Base-by-base conservation (phyloP, 2,797 vertebrate genomes). In the Ctenochaetus hawaiiensis region DNA sequence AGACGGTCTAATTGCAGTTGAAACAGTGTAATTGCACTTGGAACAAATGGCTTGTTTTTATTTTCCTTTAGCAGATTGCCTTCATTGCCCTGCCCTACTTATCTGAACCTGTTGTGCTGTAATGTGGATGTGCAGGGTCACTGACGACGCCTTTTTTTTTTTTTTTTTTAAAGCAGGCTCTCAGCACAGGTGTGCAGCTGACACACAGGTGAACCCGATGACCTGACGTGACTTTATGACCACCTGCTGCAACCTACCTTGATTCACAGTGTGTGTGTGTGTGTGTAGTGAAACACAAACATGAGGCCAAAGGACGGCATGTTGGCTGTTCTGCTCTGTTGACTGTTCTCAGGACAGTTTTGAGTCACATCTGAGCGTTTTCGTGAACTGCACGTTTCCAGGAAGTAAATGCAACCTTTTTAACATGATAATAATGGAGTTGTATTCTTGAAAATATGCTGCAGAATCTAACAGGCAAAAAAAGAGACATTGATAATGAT, bases 401-500 rank as follows among this genome's bases (percentile, higher is more conserved):
- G 0, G 26, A 23, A 51, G 26, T 6, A 11, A 59, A 60, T 11
- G 26, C 9, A 5, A 43, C 8, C 22, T 54, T 37, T 44, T 26
- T 23, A 44, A 17, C 41, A 13, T 34, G 9, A 63, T 23, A 12
- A 26, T 23, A 51, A 56, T 12, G 47, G 48, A 82, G 57, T 48
- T 57, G 3, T 5, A 37, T 37, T 51, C 39, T 43, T 75, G 60
- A 18, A 67, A 57, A 73, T 57, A 45, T 78, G 54, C 34, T 39
- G 77, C 22, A 69, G 66, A 81, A 72, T 20, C 22, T 34, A 59
- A 53, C 5, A 13, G 67, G 12, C 10, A 6, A 14, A 47, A 72
- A 57, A 69, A 13, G 44, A 59, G 30, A 60, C 66, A 91, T 89
- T 70, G 86, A 87, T 88, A 86, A 89, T 81, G 56, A 77, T 92